Base-by-base conservation (phyloP, 2,113 vertebrate species). In the Tenrec ecaudatus region DNA sequence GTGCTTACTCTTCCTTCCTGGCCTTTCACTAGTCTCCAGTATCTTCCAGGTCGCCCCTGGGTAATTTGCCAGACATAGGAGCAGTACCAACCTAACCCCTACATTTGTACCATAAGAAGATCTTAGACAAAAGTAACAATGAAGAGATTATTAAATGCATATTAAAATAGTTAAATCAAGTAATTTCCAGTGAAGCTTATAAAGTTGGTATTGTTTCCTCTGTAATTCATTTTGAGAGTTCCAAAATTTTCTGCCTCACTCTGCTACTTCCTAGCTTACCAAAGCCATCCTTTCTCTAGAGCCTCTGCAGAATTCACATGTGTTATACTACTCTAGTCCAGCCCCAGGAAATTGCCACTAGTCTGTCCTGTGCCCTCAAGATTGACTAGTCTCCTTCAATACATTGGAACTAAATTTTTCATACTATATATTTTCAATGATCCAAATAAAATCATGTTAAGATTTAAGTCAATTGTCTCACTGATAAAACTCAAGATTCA, bases 361-460 rank as follows among this genome's bases (percentile, higher is more conserved):
- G 12, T 84, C 6, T 62, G 1, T n/a, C 40, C 77, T 75, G 68
- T 75, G 58, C 4, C 14, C 38, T 81, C 9, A 20, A 6, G 22
- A 10, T 3, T 68, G 3, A n/a, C 43, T 66, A 40, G 82, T 82
- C 22, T 76, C 17, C 17, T 86, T 33, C 66, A 92, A 33, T 23
- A 86, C 16, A 62, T 53, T 84, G 86, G 64, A 57, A 57, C 57
- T 47, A 94, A 90, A 92, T 79, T 82, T 77, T 36, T 86, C 0
- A 66, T n/a, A 62, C 82, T 36, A 62, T 16, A 5, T 57, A 77
- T 58, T 95, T 96, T 87, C 89, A 84, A 62, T 43, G 40, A 7
- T 9, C 3, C 60, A 94, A 84, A 92, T 86, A 90, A 47, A 77
- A 81, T 27, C 43, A 58, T 77, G 64, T n/a, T 81, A 85, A 90